Evolutionary conservation across 2,113 vertebrate species (phyloP).

Genomic region (Syrrhaptes paradoxus): DNA sequence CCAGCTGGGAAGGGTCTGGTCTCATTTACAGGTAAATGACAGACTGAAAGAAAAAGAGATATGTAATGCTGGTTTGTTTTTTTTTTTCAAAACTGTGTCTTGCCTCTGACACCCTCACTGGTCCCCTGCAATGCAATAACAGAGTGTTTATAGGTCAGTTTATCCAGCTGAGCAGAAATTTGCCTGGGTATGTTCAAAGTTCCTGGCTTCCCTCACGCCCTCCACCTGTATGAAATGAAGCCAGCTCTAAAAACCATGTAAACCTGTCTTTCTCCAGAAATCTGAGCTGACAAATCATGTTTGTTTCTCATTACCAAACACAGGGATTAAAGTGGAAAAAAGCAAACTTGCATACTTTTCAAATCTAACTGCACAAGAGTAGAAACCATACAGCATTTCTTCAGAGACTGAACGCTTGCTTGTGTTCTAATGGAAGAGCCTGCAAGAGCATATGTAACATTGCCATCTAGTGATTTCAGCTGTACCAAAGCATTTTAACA

Average conservation of each 20-base stretch:
- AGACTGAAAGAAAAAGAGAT: not conserved
- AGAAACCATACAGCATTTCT: not conserved
- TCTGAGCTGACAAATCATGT: not conserved
- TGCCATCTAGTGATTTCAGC: conserved; percentile 54
- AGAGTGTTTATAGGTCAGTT: not conserved
- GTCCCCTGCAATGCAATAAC: not conserved
- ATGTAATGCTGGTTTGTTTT: not conserved
- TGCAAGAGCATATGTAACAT: not conserved
- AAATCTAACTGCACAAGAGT: not conserved
- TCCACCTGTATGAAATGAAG: not conserved
- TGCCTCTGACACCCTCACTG: not conserved
- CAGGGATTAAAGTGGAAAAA: not conserved
- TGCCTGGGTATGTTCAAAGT: not conserved
- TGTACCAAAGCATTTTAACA: not conserved
- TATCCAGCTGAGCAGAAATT: not conserved
- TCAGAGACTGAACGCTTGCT: not conserved
- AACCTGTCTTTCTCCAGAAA: not conserved
- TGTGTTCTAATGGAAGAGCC: not conserved
- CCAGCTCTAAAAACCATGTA: not conserved
- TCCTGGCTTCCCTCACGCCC: not conserved
- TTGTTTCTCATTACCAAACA: not conserved
- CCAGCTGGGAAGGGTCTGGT: not conserved
- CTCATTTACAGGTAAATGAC: not conserved
- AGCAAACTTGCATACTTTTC: not conserved
- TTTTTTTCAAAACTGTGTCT: not conserved